These are phyloP conservation scores for Julus scandinavius DNA, from an alignment of 2,888 invertebrate species.

Conservation along the genomic window DNA sequence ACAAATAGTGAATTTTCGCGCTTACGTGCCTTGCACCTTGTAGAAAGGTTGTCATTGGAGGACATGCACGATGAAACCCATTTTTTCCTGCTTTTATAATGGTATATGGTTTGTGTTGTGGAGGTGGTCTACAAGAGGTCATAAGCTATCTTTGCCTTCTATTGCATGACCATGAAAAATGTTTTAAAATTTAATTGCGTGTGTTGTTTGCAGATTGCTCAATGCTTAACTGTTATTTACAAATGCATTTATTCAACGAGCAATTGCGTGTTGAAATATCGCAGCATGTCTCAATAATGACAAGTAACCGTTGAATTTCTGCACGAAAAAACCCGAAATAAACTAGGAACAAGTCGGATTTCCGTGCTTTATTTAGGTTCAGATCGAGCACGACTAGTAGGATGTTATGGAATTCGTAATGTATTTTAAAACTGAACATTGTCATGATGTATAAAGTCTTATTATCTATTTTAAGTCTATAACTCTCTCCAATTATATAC, in stretches of 20 bases:
- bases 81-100: background rate
- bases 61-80: background rate
- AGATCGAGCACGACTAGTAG: background rate
- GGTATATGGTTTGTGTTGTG: background rate
- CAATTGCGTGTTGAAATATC: background rate
- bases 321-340: background rate
- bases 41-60: background rate
- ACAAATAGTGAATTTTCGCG: constrained; percentile 13
- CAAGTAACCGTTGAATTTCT: background rate
- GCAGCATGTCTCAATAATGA: background rate
- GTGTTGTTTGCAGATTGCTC: constrained; percentile 8
- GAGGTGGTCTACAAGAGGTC: background rate
- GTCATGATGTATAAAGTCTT: too few species aligned
- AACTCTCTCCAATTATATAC: too few species aligned
- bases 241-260: constrained; percentile 26
- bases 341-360: background rate
- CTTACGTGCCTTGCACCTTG: background rate
- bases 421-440: too few species aligned
- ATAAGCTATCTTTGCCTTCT: background rate
- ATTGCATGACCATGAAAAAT: background rate
- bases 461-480: too few species aligned
- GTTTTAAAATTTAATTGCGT: background rate
- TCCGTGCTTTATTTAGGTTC: background rate
- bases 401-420: too few species aligned
- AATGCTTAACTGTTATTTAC: constrained; percentile 12